Evolutionary conservation across 92 coral and sea anemone species (phyloP), one percentile per base, ranked within the genome.

Genomic region (Siderastrea siderea): DNA sequence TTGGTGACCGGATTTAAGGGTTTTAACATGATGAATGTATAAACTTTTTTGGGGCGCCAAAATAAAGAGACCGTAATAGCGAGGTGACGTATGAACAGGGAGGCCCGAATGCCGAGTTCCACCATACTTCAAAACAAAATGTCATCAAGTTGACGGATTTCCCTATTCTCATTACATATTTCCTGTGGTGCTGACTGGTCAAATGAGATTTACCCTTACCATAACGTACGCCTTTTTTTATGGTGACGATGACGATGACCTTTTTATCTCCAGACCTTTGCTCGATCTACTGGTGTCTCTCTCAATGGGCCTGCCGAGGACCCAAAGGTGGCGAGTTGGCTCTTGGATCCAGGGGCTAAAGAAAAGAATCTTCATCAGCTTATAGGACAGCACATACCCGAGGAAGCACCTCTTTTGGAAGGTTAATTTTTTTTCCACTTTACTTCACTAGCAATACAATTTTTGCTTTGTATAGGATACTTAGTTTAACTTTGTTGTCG

Each of bases 251-350:
- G 45, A 14, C 45, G 54, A 47, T 71, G 77, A 26, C 26, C 19
- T 17, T 9, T 54, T 68, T 15, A 59, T 9, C 60, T 38, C 6
- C 82, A 98, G 99, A 90, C 84, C 52, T 77, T 94, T 6, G 93
- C 96, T 47, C 98, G 88, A 48, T 88, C 93, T n/a, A 87, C 98
- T 76, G 96, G 98, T 17, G 77, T 95, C 67, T 85, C 96, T 47
- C 90, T 96, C 44, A 66, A 76, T 47, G 98, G 98, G 49, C 91
- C 92, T 15, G 83, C 91, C 17, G 94, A 89, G 66, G 99, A 98
- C 85, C 99, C 99, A 12, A 95, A 94, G 79, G 91, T 98, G 46
- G 99, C 99, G 1, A 80, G 96, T 26, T 98, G 99, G 99, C 89
- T 98, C 63, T 89, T 94, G 13, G 98, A 98, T 86, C 99, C 99